Evolutionary conservation across 2,113 vertebrate species (phyloP).

Genomic region (Tragelaphus scriptus): DNA sequence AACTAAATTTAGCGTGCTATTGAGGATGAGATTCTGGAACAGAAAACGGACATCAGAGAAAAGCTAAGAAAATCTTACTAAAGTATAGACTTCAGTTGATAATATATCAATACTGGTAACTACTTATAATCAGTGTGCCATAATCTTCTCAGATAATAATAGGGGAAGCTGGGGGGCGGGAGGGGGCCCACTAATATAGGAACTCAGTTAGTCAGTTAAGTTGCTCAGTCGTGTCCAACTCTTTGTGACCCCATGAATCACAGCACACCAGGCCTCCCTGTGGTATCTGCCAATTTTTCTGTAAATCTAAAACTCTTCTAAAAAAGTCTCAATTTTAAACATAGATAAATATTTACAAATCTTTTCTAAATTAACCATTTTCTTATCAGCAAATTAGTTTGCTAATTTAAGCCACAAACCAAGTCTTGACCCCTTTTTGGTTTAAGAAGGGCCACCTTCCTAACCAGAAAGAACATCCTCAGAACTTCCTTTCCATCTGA

Average conservation of each 20-base stretch:
- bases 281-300: neutral
- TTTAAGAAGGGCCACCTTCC: neutral
- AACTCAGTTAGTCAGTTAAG: neutral
- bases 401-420: neutral
- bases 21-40: neutral
- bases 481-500: neutral
- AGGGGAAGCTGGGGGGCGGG: accelerated
- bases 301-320: neutral
- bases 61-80: neutral
- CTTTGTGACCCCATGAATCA: too few species aligned
- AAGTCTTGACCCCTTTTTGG: neutral
- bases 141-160: neutral
- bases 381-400: neutral
- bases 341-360: neutral
- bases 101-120: neutral
- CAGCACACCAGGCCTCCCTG: too few species aligned
- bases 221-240: too few species aligned
- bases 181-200: neutral
- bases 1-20: neutral
- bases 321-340: slow-evolving; percentile 4
- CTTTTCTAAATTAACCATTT: slow-evolving; percentile 3
- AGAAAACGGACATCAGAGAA: neutral
- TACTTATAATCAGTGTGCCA: neutral
- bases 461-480: neutral
- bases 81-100: neutral